These are phyloP conservation scores for Gasteruption jaculator DNA, from an alignment of 2,888 invertebrate genomes.

Conservation along the genomic window DNA sequence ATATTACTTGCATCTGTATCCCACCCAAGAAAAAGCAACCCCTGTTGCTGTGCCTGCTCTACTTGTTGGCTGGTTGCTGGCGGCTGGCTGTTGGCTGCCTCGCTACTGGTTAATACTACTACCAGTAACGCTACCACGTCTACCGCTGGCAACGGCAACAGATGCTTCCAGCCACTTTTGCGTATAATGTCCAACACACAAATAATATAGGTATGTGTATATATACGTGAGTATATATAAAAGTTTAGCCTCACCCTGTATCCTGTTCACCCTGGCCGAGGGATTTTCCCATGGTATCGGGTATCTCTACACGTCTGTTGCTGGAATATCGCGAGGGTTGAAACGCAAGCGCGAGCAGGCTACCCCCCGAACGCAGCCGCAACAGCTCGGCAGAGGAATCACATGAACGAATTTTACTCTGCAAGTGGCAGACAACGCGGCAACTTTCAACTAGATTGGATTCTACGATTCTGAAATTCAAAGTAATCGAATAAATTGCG, in stretches of 20 bases:
- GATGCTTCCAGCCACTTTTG: too few relatives aligned
- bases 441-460: too few relatives aligned
- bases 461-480: slow-evolving; percentile 27
- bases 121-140: slow-evolving; percentile 3
- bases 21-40: too few relatives aligned
- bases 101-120: too few relatives aligned
- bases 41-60: too few relatives aligned
- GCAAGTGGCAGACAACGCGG: slow-evolving; percentile 29
- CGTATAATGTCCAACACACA: too few relatives aligned
- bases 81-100: too few relatives aligned
- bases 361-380: slow-evolving; percentile 34
- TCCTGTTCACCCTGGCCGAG: slow-evolving; percentile 31
- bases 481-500: slow-evolving; percentile 18
- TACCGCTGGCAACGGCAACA: slow-evolving; percentile 3
- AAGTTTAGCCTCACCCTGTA: slow-evolving; percentile 10
- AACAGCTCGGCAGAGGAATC: slow-evolving; percentile 18
- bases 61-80: too few relatives aligned
- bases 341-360: slow-evolving; percentile 37
- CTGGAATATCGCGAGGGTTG: slow-evolving; percentile 9
- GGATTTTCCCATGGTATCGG: slow-evolving; percentile 8
- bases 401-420: neutral
- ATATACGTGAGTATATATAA: too few relatives aligned
- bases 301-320: neutral
- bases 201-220: too few relatives aligned
- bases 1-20: too few relatives aligned